Percentiles rank a stretch among this genome's conserved stretches.
phyloP scores from a whole-genome alignment of 2,797 vertebrate species.

The Phalanger gymnotis region DNA sequence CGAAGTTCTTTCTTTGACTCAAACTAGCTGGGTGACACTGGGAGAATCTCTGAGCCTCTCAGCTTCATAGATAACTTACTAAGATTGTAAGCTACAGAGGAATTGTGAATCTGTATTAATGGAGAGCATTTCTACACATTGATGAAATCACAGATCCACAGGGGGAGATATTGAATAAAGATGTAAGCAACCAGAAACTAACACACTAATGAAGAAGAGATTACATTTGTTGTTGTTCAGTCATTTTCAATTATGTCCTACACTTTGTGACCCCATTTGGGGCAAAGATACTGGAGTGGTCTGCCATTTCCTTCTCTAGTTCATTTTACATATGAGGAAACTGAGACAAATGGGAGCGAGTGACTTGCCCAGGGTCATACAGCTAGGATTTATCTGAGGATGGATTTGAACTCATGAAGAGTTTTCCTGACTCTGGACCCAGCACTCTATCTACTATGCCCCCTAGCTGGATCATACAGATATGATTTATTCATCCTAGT shows the following conservation, averaged over 20 bases:
- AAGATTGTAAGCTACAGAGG: neutral
- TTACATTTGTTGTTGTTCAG: neutral
- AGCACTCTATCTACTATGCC: neutral
- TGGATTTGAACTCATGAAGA: neutral
- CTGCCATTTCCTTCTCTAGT: neutral
- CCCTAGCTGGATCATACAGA: neutral
- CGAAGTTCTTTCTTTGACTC: neutral
- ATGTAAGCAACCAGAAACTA: neutral
- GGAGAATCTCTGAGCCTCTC: neutral
- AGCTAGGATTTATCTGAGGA: neutral
- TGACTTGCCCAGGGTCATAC: neutral
- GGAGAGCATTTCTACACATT: neutral
- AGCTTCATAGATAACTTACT: neutral
- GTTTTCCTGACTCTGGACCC: neutral
- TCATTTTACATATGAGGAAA: neutral
- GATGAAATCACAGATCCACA: neutral
- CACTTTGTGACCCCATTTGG: neutral
- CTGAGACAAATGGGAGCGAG: neutral
- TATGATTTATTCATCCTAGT: neutral
- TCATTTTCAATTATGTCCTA: neutral
- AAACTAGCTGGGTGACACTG: neutral
- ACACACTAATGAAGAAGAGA: neutral
- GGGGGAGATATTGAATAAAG: neutral
- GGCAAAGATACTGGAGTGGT: neutral
- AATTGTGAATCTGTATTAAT: neutral